These are phyloP conservation scores for Hipparchia sbordonii DNA, from an alignment of 2,888 invertebrate genomes.

Conservation along the genomic window DNA sequence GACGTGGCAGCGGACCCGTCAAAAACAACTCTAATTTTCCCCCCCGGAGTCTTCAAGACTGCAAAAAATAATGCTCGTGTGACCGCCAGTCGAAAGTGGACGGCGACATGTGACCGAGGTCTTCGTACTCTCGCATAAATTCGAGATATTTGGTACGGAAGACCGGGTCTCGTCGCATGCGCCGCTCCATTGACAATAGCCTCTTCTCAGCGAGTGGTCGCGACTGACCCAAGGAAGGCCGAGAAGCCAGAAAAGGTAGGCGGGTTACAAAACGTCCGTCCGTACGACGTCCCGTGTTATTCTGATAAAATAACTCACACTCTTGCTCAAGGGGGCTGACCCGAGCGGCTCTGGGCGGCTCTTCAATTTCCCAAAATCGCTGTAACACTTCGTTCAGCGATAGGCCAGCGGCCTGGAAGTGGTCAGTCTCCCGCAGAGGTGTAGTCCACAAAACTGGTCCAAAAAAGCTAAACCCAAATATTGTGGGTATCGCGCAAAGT, in stretches of 20 bases:
- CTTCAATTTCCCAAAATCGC: conserved; percentile 16
- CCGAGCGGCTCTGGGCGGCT: conserved; percentile 1
- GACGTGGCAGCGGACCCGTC: too few relatives aligned
- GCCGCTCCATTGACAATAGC: too few relatives aligned
- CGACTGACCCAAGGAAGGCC: background rate
- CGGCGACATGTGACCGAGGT: conserved; percentile 22
- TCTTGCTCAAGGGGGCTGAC: background rate
- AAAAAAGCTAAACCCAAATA: background rate
- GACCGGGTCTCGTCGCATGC: too few relatives aligned
- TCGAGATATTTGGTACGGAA: too few relatives aligned
- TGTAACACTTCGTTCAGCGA: conserved; percentile 3
- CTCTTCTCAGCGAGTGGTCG: too few relatives aligned
- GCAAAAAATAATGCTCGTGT: conserved; percentile 19
- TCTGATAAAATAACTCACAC: conserved; percentile 5
- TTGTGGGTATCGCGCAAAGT: background rate
- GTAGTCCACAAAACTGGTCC: background rate
- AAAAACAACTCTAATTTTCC: too few relatives aligned
- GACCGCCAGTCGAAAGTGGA: background rate
- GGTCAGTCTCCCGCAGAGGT: background rate
- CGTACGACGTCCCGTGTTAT: background rate
- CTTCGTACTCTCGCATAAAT: too few relatives aligned
- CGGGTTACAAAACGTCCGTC: conserved; percentile 12
- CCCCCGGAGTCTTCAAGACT: too few relatives aligned
- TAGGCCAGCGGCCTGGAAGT: background rate
- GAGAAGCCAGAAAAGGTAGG: background rate